These are phyloP conservation scores for Octodon degus DNA, from an alignment of 2,113 vertebrate genomes.

Conservation along the genomic window DNA sequence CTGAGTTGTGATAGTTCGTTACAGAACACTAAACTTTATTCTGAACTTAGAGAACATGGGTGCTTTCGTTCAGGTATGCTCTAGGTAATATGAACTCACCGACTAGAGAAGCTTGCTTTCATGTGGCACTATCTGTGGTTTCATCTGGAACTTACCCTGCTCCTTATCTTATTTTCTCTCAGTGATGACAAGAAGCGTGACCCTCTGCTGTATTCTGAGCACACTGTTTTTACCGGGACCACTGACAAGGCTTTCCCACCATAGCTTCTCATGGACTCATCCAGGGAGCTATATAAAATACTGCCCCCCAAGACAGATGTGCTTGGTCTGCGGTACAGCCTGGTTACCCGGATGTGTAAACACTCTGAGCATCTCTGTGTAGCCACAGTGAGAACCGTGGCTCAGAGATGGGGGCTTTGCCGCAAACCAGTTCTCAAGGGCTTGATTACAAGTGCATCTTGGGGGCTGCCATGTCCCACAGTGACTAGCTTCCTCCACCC, in stretches of 20 bases:
- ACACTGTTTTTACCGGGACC: neutral
- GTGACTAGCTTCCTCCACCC: neutral
- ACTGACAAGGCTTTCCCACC: neutral
- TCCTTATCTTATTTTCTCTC: neutral
- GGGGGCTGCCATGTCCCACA: neutral
- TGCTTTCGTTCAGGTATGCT: neutral
- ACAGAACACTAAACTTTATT: neutral
- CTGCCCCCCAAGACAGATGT: accelerated
- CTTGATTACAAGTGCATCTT: neutral
- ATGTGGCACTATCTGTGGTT: neutral
- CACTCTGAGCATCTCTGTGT: accelerated
- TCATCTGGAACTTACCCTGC: neutral
- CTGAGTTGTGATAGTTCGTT: neutral
- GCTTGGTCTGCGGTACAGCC: accelerated
- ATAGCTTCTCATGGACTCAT: neutral
- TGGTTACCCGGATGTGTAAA: neutral
- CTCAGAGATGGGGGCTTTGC: accelerated
- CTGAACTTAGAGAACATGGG: neutral
- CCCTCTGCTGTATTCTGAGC: neutral
- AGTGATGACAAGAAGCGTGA: neutral
- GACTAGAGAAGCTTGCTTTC: neutral
- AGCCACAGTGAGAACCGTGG: neutral
- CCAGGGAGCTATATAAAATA: neutral
- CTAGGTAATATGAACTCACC: neutral
- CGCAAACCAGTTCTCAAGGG: neutral